Conservation (phyloP, 2,797 vertebrate species). For the Masticophis lateralis region DNA sequence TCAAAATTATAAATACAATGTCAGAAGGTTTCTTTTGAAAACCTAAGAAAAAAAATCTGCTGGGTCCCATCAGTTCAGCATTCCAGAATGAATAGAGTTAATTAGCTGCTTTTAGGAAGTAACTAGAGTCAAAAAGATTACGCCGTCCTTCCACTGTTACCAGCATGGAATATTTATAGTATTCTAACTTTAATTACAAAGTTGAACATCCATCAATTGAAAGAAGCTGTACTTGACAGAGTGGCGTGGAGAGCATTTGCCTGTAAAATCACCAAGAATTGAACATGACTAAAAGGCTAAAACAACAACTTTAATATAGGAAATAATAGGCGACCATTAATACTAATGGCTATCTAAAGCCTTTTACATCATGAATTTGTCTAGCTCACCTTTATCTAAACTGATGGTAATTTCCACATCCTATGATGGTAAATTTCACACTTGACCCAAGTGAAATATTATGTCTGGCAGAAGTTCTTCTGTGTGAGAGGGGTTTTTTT, state of each 20-base stretch:
- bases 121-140: neutral
- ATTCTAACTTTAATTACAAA: neutral
- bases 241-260: neutral
- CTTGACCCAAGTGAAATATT: neutral
- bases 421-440: neutral
- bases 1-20: neutral
- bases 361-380: neutral
- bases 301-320: neutral
- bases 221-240: neutral
- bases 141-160: neutral
- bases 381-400: neutral
- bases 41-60: neutral
- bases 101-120: neutral
- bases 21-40: neutral
- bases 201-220: neutral
- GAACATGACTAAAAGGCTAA: neutral
- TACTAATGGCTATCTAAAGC: neutral
- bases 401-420: neutral
- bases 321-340: neutral
- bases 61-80: neutral
- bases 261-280: neutral
- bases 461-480: neutral
- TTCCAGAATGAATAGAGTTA: neutral
- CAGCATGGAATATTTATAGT: neutral
- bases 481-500: neutral